These are phyloP conservation scores for Nasonia giraulti DNA, from an alignment of 1,140 invertebrate species.

Conservation along the genomic window DNA sequence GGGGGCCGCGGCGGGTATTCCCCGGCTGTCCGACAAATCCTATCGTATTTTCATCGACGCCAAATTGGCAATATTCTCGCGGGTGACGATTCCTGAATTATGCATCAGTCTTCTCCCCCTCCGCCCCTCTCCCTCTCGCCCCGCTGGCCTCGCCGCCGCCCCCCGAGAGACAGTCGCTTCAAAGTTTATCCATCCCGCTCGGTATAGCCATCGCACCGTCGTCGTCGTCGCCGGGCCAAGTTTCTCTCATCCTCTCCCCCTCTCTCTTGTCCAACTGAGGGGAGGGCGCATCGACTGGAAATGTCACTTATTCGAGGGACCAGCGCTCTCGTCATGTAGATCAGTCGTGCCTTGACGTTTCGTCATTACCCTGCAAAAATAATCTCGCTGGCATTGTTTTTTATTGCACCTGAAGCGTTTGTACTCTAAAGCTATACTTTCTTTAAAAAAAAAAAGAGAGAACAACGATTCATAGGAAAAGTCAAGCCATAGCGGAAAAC, in stretches of 20 bases:
- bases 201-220: neutral
- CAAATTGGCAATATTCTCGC: slow-evolving; percentile 76
- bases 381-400: neutral
- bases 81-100: slow-evolving; percentile 75
- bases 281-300: neutral
- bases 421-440: too few relatives aligned
- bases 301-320: slow-evolving; percentile 16
- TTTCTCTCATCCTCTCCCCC: neutral
- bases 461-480: neutral
- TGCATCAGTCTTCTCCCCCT: slow-evolving; percentile 65
- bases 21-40: slow-evolving; percentile 70
- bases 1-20: slow-evolving; percentile 55
- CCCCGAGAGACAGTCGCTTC: slow-evolving; percentile 72
- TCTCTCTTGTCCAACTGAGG: neutral
- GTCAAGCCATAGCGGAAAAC: neutral
- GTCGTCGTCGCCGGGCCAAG: neutral
- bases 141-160: neutral
- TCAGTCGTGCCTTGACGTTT: neutral
- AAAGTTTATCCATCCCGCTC: slow-evolving; percentile 71
- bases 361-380: too few relatives aligned
- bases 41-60: slow-evolving; percentile 76
- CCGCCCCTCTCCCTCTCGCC: neutral
- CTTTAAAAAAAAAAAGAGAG: too few relatives aligned
- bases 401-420: too few relatives aligned
- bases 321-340: neutral